Conservation (phyloP, 1,140 invertebrate species). For the Drosophila ironensis region DNA sequence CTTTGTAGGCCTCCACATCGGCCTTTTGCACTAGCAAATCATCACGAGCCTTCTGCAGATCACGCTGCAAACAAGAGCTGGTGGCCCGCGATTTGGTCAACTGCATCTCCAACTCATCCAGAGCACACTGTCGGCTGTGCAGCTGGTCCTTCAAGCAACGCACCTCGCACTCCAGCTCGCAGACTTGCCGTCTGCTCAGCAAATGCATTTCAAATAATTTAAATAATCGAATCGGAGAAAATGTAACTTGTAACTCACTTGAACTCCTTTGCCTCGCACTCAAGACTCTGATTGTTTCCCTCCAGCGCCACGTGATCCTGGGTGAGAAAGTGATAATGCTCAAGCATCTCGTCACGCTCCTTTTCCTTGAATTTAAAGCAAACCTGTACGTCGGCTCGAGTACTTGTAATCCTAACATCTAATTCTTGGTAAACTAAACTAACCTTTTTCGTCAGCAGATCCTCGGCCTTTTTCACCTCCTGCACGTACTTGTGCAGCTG, state of each 20-base stretch:
- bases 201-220: neutral
- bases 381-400: constrained; percentile 36
- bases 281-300: constrained; percentile 86
- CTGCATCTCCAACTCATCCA: constrained; percentile 55
- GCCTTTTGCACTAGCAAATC: constrained; percentile 54
- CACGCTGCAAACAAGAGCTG: constrained; percentile 39
- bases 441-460: constrained; percentile 85
- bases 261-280: constrained; percentile 85
- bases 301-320: constrained; percentile 85
- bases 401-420: constrained; percentile 21
- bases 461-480: constrained; percentile 86
- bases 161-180: constrained; percentile 66
- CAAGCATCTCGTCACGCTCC: constrained; percentile 86
- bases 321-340: constrained; percentile 85
- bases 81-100: constrained; percentile 39
- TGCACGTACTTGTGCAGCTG: constrained; percentile 86
- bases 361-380: constrained; percentile 83
- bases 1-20: constrained; percentile 68
- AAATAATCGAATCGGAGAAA: neutral
- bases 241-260: constrained; percentile 49
- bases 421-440: neutral
- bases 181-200: constrained; percentile 66
- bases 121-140: constrained; percentile 34
- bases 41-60: constrained; percentile 57
- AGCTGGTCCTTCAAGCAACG: constrained; percentile 54